Conservation (phyloP, 1,140 invertebrate species). For the Linepithema humile region DNA sequence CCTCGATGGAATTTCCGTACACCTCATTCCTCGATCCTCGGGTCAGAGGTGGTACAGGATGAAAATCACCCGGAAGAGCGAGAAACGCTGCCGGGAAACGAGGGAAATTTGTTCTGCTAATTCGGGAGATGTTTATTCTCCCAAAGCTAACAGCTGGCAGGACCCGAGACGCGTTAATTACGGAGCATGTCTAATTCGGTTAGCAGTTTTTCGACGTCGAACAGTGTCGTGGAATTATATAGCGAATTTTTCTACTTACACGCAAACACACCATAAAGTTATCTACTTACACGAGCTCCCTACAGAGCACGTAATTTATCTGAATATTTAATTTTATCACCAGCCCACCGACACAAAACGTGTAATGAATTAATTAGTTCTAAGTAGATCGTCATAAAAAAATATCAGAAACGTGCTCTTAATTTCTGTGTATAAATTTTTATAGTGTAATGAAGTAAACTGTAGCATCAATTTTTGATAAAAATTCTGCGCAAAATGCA, state of each 20-base stretch:
- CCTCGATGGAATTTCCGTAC: slow-evolving; percentile 61
- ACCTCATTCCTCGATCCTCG: slow-evolving; percentile 34
- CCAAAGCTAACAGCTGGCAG: slow-evolving; percentile 61
- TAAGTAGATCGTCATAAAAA: neutral
- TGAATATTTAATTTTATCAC: slow-evolving; percentile 2
- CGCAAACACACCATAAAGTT: slow-evolving; percentile 2
- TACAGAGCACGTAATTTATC: slow-evolving; percentile 1
- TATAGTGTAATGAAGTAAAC: neutral
- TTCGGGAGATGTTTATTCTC: slow-evolving; percentile 70
- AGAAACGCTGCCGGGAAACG: neutral
- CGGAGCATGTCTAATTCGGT: slow-evolving; percentile 68
- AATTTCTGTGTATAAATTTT: neutral
- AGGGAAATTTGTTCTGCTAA: slow-evolving; percentile 70
- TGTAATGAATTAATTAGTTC: slow-evolving; percentile 12
- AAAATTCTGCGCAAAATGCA: slow-evolving; percentile 29
- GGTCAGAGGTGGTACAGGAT: slow-evolving; percentile 20
- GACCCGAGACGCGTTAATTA: slow-evolving; percentile 66
- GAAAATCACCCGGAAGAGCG: slow-evolving; percentile 26
- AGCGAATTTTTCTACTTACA: slow-evolving; percentile 18
- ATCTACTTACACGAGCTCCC: neutral
- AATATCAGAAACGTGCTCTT: neutral
- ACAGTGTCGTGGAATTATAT: slow-evolving; percentile 1
- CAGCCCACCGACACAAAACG: neutral
- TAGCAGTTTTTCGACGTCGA: slow-evolving; percentile 64
- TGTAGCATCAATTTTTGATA: neutral